Conservation (phyloP, 2,888 invertebrate species). For the Teleogryllus oceanicus region DNA sequence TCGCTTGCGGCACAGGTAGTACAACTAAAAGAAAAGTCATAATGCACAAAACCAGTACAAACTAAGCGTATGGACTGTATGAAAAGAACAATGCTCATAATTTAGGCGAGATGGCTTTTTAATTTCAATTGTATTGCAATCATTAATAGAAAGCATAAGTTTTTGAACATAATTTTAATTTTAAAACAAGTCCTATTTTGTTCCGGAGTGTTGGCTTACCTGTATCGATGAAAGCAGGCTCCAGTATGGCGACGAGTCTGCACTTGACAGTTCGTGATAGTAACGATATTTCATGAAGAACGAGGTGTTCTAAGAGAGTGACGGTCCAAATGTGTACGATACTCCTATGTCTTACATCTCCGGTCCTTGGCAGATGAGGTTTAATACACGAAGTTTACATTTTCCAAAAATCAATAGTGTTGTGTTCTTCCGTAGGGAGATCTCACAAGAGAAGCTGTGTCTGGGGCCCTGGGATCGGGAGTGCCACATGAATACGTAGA, state of each 20-base stretch:
- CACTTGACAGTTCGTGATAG: conserved; percentile 31
- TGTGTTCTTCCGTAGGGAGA: conserved; percentile 11
- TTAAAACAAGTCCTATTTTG: too few species aligned
- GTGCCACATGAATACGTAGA: conserved; percentile 26
- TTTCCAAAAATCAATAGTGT: conserved; percentile 23
- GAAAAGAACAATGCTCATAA: too few species aligned
- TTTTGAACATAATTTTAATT: too few species aligned
- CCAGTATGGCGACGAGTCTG: conserved; percentile 28
- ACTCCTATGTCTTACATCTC: neutral
- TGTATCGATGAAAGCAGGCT: conserved; percentile 23
- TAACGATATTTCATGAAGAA: neutral
- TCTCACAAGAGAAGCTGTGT: conserved; percentile 28
- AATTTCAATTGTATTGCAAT: too few species aligned
- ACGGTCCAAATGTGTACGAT: neutral
- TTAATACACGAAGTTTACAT: neutral
- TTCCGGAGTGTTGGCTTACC: conserved; percentile 20
- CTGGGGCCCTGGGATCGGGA: conserved; percentile 21
- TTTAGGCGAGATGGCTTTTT: too few species aligned
- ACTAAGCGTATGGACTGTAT: too few species aligned
- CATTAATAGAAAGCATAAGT: too few species aligned
- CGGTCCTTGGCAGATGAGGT: neutral
- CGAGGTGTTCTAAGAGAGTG: neutral
- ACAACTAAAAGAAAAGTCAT: neutral
- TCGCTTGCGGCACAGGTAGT: neutral
- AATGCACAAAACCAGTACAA: too few species aligned